Evolutionary conservation across 1,140 invertebrate genomes (phyloP).

Genomic region (Leptinotarsa texana): DNA sequence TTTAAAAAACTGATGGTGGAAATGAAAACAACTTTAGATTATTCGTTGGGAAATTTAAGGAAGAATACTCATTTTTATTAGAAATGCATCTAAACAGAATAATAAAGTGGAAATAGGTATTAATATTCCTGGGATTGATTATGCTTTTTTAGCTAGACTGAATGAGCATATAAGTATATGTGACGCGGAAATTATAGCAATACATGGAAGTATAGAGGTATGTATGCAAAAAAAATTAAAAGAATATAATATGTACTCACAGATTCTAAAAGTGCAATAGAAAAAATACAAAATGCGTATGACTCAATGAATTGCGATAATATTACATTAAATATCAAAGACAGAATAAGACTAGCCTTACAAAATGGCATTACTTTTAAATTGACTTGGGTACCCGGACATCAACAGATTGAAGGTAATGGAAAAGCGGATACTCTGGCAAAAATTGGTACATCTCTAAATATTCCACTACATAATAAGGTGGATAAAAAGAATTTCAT

Average conservation of each 20-base stretch:
- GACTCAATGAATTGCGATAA: not conserved
- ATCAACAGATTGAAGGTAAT: slow-evolving; percentile 9
- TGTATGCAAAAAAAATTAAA: slow-evolving; percentile 19
- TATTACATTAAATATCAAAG: slow-evolving; percentile 9
- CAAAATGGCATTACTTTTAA: not conserved
- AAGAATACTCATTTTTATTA: not conserved
- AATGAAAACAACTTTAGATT: no score
- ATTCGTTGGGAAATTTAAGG: not conserved
- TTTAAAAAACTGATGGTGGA: not conserved
- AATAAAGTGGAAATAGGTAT: not conserved
- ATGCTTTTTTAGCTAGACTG: not conserved
- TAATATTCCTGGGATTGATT: not conserved
- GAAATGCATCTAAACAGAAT: not conserved
- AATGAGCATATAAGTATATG: not conserved
- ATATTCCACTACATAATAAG: slow-evolving; percentile 2
- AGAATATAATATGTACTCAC: slow-evolving; percentile 23
- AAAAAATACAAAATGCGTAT: slow-evolving; percentile 18
- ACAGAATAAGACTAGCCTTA: not conserved
- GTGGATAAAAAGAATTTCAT: not conserved
- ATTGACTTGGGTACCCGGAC: slow-evolving; percentile 23
- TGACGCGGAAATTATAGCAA: not conserved
- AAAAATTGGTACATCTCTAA: slow-evolving; percentile 10
- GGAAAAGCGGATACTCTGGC: slow-evolving; percentile 7
- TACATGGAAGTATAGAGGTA: not conserved
- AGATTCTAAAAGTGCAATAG: slow-evolving; percentile 25